Evolutionary conservation across 2,888 invertebrate species (phyloP), one percentile per base, ranked within the genome.

Genomic region (Clepsis dumicolana): DNA sequence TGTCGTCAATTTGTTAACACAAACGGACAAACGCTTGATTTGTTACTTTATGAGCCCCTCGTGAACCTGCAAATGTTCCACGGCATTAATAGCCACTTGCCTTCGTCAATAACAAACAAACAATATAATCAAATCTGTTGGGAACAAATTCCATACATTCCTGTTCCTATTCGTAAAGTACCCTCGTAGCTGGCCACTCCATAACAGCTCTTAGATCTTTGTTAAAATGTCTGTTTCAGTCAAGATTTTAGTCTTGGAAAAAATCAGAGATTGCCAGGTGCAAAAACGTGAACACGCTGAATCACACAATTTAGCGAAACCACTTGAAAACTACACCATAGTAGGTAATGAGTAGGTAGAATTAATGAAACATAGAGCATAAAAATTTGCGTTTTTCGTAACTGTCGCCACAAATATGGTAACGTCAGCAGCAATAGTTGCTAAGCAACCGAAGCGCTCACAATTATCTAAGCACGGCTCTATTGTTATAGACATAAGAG

Each of bases 121-220:
- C 65, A 65, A 65, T 18, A 16, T 65, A 54, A 48, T 65, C 29
- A 54, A 65, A 65, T 65, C 48, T 44, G 18, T 1, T 41, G 65
- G 59, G 65, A 59, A 59, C 65, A 59, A 65, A 59, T 65, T 65
- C 59, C 50, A 59, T 4, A 27, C 21, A 41, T 50, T 65, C 29
- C 12, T 27, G 35, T 50, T 50, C 18, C 44, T 32, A 48, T n/a
- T n/a, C n/a, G n/a, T n/a, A n/a, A n/a, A n/a, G n/a, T n/a, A n/a
- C 29, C 29, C 7, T n/a, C 14, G n/a, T 2, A 50, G 21, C 50
- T 14, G 10, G 50, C 1, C 50, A 50, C 12, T 1, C 50, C 5
- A 50, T 14, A 25, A 50, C 24, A 25, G 25, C 24, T 50, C 50
- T 50, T 50, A 50, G 24, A 50, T 12, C 24, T 52, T n/a, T n/a